Base-by-base conservation (phyloP, 2,888 invertebrate species). In the Drosophila formosana region DNA sequence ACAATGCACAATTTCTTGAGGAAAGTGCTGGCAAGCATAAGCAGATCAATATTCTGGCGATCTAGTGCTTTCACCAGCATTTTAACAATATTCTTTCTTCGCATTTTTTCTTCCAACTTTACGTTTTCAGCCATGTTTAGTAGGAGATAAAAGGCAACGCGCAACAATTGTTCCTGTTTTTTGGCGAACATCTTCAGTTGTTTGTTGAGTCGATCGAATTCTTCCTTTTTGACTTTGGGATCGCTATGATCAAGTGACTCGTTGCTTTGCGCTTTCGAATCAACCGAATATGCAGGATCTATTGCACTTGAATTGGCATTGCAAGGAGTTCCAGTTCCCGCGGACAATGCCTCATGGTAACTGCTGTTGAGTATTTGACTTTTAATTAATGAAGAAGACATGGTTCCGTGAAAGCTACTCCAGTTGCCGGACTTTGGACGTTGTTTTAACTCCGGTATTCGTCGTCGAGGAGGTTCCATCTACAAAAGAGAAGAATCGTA, bases 41-140 rank as follows among this genome's bases (percentile, higher is more conserved):
- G 94, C 30, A 99, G 94, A 92, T 99, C 98, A 73, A 95, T 95
- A 92, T 98, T 98, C 82, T 97, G 96, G 72, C 99, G 94, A 87
- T 98, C 98, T 91, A 99, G 94, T 8, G 97, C 96, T 89, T 96
- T 97, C 50, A 97, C 95, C 41, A 99, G 94, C 93, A 98, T 95
- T 41, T 96, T 96, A 3, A 98, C 96, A 75, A 99, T 95, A 89
- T 97, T 97, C 92, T 98, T 97, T 88, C 97, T 97, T 30, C 97
- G 95, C 97, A 99, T 99, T 93, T 99, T 99, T 92, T 98, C 96
- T 93, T 99, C 99, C 3, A 99, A 96, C 91, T 96, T 96, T 7
- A 97, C 95, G 93, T 98, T 99, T 92, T 98, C 98, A 3, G 99
- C 97, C 92, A 99, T 96, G 92, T 99, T 99, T 53, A 99, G 93